Conservation (phyloP, 2,113 vertebrate species). For the Coptodon rendalli region DNA sequence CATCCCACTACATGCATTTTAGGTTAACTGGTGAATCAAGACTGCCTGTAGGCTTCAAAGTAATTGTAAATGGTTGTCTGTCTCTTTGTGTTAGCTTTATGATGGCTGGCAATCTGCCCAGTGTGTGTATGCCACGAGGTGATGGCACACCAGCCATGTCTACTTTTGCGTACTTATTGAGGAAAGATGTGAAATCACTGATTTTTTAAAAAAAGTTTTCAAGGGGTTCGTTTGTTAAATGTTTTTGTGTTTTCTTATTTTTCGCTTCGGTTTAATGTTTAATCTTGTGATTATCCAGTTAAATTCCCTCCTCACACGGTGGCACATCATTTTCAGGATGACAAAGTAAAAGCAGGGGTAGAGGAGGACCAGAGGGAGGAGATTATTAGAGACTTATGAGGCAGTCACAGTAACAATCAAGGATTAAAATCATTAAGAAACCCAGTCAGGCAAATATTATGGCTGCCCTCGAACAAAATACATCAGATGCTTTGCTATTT, state of each 20-base stretch:
- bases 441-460: neutral
- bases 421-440: neutral
- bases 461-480: neutral
- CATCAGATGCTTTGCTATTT: neutral
- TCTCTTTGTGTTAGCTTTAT: neutral
- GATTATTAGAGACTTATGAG: neutral
- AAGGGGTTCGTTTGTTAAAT: neutral
- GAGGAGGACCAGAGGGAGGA: neutral
- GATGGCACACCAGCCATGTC: neutral
- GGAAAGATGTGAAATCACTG: neutral
- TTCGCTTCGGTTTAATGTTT: neutral
- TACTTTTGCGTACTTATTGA: neutral
- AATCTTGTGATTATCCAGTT: neutral
- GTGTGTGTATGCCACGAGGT: neutral
- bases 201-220: fast-evolving
- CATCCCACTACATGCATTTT: neutral
- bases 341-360: neutral
- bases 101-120: fast-evolving
- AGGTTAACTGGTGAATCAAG: fast-evolving
- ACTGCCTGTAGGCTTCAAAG: neutral
- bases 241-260: neutral
- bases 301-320: neutral
- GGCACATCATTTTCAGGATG: neutral
- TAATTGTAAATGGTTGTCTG: neutral
- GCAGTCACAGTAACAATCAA: neutral